Evolutionary conservation across 2,113 vertebrate genomes (phyloP).

Genomic region (Lota lota): DNA sequence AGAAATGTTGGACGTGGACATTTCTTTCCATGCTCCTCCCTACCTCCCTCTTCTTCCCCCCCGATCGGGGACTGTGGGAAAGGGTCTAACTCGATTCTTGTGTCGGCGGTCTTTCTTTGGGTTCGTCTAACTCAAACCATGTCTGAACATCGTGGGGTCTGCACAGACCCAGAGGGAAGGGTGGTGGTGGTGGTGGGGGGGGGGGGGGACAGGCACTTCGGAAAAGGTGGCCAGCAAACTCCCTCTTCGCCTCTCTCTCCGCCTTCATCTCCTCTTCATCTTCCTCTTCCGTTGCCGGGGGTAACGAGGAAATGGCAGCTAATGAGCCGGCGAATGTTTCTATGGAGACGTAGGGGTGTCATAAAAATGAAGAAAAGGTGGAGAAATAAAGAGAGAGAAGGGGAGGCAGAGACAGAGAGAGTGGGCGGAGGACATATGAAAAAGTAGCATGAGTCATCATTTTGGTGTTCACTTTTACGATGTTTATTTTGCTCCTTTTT

Average conservation of each 20-base stretch:
- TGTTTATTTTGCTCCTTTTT: not conserved
- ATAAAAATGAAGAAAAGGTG: conserved; percentile 10
- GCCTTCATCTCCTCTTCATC: not conserved
- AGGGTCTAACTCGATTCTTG: not conserved
- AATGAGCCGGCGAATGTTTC: not conserved
- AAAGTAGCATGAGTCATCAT: conserved; percentile 36
- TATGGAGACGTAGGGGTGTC: not conserved
- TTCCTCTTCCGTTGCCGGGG: not conserved
- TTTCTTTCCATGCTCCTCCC: not conserved
- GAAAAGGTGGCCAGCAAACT: not conserved
- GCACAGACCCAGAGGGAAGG: not conserved
- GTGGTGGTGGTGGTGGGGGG: not conserved
- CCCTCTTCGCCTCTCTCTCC: not conserved
- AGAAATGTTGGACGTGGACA: conserved; percentile 16
- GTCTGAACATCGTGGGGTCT: not conserved
- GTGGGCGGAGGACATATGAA: conserved; percentile 8
- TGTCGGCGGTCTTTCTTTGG: not conserved
- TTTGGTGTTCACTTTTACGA: conserved; percentile 27
- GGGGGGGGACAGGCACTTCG: not conserved
- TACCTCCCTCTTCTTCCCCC: not conserved
- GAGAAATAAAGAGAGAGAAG: conserved; percentile 28
- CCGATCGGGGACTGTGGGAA: not conserved
- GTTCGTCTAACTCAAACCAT: not conserved
- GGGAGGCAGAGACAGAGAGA: conserved; percentile 25
- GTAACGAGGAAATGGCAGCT: not conserved